Base-by-base conservation (phyloP, 2,888 invertebrate genomes). In the Cerceris rybyensis region DNA sequence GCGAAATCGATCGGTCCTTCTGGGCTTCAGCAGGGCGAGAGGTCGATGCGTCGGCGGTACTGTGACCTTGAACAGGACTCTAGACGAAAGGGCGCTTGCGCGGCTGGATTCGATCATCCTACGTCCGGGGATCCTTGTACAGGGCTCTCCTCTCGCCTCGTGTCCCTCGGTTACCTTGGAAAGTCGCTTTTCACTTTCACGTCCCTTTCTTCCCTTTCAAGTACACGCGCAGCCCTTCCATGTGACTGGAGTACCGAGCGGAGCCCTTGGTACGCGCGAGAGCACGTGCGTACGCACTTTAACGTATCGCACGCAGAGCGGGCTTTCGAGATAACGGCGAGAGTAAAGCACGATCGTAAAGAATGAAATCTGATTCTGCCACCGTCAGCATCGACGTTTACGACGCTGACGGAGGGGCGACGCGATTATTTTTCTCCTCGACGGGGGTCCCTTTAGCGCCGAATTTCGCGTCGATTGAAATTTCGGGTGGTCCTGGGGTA, bases 131-230 rank as follows among this genome's bases (percentile, higher is more conserved):
- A 83, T 81, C 79, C 82, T 82, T 84, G 69, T 67, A 28, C 67
- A 63, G 57, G 43, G 0, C 43, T 46, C 46, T 61, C 64, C 55
- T 59, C 67, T 75, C 28, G 13, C 39, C 43, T 17, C 58, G n/a
- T 54, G 52, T 73, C 59, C 71, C 79, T 67, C 74, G 64, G 69
- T 80, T 83, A 85, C 86, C 85, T 83, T 84, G 90, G 90, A 90
- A 90, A 90, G 88, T 87, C 86, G 87, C 90, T 90, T 90, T 90
- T 90, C 90, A 90, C 90, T 90, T 90, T 90, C 90, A 88, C 88
- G 82, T 88, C 87, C 86, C 85, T 88, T 88, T 85, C 85, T 85
- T 82, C 80, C 82, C 76, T 81, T 78, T 81, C 80, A 60, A 69
- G 75, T 70, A 70, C 57, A 66, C 69, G 70, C 58, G 71, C 69